phyloP scores from a whole-genome alignment of 2,113 vertebrate genomes.

The Larimichthys polyactis region DNA sequence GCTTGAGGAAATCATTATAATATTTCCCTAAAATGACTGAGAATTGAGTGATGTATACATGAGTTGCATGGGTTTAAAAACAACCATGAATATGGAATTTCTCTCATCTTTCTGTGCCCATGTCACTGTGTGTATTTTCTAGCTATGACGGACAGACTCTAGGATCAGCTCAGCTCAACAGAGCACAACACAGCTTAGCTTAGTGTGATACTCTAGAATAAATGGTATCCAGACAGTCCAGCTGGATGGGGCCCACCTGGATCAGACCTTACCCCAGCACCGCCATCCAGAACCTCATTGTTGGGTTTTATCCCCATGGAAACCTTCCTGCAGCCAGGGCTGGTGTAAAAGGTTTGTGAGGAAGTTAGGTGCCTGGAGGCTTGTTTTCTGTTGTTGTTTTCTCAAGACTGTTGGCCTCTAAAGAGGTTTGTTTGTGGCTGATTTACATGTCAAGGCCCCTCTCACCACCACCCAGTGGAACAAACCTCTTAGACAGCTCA shows the following conservation, averaged over 20 bases:
- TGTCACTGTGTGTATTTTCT: constrained; percentile 6
- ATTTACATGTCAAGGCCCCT: constrained; percentile 76
- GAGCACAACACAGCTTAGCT: constrained; percentile 16
- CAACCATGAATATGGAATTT: neutral
- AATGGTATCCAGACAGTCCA: constrained; percentile 57
- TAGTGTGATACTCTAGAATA: constrained; percentile 40
- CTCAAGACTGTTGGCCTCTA: constrained; percentile 53
- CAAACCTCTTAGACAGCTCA: constrained; percentile 62
- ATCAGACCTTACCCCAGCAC: constrained; percentile 31
- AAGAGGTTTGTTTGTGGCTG: constrained; percentile 61
- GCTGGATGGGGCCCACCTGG: constrained; percentile 69
- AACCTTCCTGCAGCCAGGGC: constrained; percentile 52
- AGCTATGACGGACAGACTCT: neutral
- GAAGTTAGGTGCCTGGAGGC: constrained; percentile 56
- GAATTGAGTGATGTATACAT: neutral
- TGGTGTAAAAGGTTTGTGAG: constrained; percentile 60
- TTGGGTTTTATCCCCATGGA: constrained; percentile 70
- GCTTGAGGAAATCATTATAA: neutral
- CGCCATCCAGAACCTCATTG: constrained; percentile 43
- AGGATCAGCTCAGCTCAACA: constrained; percentile 20
- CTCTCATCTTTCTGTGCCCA: neutral
- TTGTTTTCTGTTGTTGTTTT: constrained; percentile 65
- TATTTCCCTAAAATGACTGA: neutral
- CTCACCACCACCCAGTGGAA: constrained; percentile 49
- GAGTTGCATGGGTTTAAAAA: neutral